Conservation (phyloP, 2,113 vertebrate genomes). For the Odobenus rosmarus region DNA sequence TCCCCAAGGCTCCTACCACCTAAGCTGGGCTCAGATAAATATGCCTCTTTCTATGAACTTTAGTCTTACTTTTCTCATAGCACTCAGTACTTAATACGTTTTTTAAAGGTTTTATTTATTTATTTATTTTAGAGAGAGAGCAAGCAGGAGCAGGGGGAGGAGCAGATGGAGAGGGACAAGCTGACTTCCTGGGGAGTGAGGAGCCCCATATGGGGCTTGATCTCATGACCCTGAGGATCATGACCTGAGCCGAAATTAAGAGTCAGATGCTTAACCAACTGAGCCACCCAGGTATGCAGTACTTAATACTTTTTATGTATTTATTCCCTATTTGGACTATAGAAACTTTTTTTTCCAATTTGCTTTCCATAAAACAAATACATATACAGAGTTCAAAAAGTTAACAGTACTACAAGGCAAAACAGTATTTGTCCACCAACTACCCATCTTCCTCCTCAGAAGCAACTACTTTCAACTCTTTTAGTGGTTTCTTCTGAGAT, state of each 20-base stretch:
- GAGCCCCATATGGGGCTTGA: no score
- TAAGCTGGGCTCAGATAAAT: background rate
- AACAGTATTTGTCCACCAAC: background rate
- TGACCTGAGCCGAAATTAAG: no score
- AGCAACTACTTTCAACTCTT: background rate
- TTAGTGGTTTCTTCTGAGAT: background rate
- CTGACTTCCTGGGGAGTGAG: no score
- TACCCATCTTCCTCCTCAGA: slow-evolving; percentile 15
- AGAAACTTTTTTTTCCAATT: background rate
- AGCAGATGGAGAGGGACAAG: no score
- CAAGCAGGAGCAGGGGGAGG: no score
- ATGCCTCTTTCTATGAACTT: background rate
- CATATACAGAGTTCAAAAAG: background rate
- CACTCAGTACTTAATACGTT: background rate
- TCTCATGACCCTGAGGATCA: no score
- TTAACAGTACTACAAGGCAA: background rate
- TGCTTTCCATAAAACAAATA: slow-evolving; percentile 33
- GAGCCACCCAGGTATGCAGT: no score
- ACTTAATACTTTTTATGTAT: background rate
- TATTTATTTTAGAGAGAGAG: no score
- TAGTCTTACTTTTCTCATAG: background rate
- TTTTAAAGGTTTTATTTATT: no score
- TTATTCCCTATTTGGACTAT: background rate
- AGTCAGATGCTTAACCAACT: no score
- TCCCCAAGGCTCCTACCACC: background rate